These are phyloP conservation scores for Nemapogon koenigi DNA, from an alignment of 2,888 invertebrate genomes.

Conservation along the genomic window DNA sequence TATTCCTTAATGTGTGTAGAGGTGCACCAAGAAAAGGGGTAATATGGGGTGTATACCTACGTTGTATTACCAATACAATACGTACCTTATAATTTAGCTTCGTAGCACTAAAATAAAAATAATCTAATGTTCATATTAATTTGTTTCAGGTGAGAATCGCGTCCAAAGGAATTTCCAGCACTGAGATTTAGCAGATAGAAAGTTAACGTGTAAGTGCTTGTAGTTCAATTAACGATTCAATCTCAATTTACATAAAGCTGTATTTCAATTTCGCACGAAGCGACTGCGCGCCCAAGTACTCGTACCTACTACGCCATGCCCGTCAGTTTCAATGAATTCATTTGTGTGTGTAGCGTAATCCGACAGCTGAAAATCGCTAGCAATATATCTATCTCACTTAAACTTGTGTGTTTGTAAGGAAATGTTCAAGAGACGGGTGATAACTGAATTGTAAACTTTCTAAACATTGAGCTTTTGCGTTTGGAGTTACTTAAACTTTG, in stretches of 20 bases:
- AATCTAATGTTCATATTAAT: constrained; percentile 18
- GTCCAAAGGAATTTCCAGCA: neutral
- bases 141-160: constrained; percentile 53
- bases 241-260: constrained; percentile 41
- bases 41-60: too few relatives aligned
- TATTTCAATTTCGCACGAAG: constrained; percentile 42
- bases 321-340: constrained; percentile 19
- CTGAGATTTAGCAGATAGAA: constrained; percentile 36
- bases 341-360: constrained; percentile 28
- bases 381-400: constrained; percentile 7
- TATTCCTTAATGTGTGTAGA: too few relatives aligned
- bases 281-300: too few relatives aligned
- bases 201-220: constrained; percentile 34
- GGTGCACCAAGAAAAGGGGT: too few relatives aligned
- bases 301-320: constrained; percentile 15
- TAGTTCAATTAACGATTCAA: constrained; percentile 44
- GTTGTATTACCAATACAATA: too few relatives aligned
- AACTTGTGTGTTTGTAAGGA: neutral
- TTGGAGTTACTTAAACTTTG: too few relatives aligned
- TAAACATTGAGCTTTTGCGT: constrained; percentile 6
- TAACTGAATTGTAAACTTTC: constrained; percentile 8
- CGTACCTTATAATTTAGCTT: too few relatives aligned
- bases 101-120: too few relatives aligned
- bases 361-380: constrained; percentile 42
- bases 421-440: constrained; percentile 5